phyloP scores from a whole-genome alignment of 2,888 invertebrate genomes.

The Apamea crenata region DNA sequence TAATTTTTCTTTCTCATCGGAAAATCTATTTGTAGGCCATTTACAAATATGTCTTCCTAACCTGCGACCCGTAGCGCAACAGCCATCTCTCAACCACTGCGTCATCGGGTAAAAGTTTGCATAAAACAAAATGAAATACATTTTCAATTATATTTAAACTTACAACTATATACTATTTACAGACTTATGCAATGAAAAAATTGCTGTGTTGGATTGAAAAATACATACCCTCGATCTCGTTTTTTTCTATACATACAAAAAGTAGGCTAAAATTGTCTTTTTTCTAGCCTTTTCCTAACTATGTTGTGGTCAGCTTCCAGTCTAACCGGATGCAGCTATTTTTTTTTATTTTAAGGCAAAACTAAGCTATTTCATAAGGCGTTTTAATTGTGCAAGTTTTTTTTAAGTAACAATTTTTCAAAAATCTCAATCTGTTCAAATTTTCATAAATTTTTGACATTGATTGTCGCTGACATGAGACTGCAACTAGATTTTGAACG shows the following conservation, averaged over 20 bases:
- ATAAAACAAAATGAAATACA: slow-evolving; percentile 12
- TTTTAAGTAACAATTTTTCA: neutral
- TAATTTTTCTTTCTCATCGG: neutral
- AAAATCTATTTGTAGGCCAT: neutral
- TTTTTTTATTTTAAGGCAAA: neutral
- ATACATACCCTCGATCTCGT: neutral
- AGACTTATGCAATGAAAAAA: slow-evolving; percentile 14
- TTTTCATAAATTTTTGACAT: neutral
- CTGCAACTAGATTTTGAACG: neutral
- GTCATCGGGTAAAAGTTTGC: neutral
- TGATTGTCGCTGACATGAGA: neutral
- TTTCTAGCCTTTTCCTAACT: neutral
- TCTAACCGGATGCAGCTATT: neutral
- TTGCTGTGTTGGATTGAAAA: slow-evolving; percentile 30
- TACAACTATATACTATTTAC: slow-evolving; percentile 30
- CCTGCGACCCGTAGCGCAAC: neutral
- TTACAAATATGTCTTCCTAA: slow-evolving; percentile 12
- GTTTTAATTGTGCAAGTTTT: neutral
- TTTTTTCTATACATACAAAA: neutral
- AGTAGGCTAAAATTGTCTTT: too few species aligned
- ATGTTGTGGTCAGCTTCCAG: neutral
- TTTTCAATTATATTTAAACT: slow-evolving; percentile 15
- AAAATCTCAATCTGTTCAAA: neutral
- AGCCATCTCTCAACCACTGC: neutral
- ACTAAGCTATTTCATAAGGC: neutral